Percentiles rank a stretch among this genome's conserved stretches.
phyloP scores from a whole-genome alignment of 2,888 invertebrate genomes.

The Automeris io region DNA sequence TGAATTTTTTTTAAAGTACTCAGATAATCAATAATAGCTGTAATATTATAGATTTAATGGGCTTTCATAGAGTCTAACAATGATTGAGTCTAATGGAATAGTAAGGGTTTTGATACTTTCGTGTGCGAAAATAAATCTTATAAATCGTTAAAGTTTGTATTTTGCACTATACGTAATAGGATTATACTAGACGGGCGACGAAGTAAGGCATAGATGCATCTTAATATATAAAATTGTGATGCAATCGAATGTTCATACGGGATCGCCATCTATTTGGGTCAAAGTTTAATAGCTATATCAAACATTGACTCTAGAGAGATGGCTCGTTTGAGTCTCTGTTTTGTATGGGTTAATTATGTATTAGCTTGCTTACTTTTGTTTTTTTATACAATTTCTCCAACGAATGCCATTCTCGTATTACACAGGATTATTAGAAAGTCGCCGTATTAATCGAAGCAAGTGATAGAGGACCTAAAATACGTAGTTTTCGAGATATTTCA shows the following conservation, averaged over 20 bases:
- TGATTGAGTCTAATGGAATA: not conserved
- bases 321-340: not conserved
- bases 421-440: too few species aligned
- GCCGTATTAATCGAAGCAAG: too few species aligned
- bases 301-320: slow-evolving; percentile 14
- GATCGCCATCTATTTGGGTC: slow-evolving; percentile 22
- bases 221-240: slow-evolving; percentile 17
- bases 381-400: too few species aligned
- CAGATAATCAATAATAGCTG: too few species aligned
- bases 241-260: slow-evolving; percentile 25
- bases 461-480: too few species aligned
- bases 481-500: too few species aligned
- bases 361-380: too few species aligned
- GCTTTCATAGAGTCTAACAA: too few species aligned
- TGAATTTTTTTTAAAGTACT: too few species aligned
- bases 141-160: not conserved
- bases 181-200: slow-evolving; percentile 2
- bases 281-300: slow-evolving; percentile 28
- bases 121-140: not conserved
- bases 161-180: slow-evolving; percentile 3
- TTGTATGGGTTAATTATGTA: not conserved
- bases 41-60: too few species aligned
- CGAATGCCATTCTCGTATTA: too few species aligned
- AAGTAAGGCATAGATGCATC: not conserved
- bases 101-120: not conserved